Evolutionary conservation across 2,888 invertebrate genomes (phyloP), one percentile per base, ranked within the genome.

Genomic region (Thymelicus acteon): DNA sequence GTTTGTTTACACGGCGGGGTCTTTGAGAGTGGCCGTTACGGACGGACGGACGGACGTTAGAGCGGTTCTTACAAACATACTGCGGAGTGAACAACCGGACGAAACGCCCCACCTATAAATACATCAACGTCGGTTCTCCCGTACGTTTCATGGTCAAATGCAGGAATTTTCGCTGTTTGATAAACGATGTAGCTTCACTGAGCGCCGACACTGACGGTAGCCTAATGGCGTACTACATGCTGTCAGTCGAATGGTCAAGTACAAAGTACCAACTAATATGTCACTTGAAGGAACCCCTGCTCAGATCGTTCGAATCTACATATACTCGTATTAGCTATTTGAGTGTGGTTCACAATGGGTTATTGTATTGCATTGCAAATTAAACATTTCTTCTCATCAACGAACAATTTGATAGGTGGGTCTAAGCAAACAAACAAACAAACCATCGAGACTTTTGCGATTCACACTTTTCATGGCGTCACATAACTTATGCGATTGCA

Each of bases 21-120:
- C 67, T 67, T 60, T 49, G 60, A 13, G 49, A 54, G 31, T 57
- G 57, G 57, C 57, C 52, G 15, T 13, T 10, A 64, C 52, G 15
- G 57, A 65, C 64, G 19, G 52, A 64, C 63, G 39, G 52, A 64
- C 60, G 61, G 31, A 31, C 31, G 65, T 24, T 37, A 31, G 49
- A 39, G n/a, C 15, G 49, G 68, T 63, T 67, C 74, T 72, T 71
- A 72, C 75, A 73, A 74, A 64, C 47, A 40, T 13, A 7, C 74
- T 31, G 60, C 63, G 72, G 72, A 65, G 75, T 77, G 73, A 75
- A 75, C 69, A 75, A 76, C 75, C 77, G 71, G 70, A 68, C 72
- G 72, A 57, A 66, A 39, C 57, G 72, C 19, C n/a, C 31, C 19
- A n/a, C 37, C 54, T 68, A 68, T 68, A 48, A 52, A 61, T 67